A percentile compares a stretch with the other conserved stretches of the same genome.
Evolutionary conservation across 2,113 vertebrate species (phyloP).

Genomic region (Tachysurus fulvidraco): DNA sequence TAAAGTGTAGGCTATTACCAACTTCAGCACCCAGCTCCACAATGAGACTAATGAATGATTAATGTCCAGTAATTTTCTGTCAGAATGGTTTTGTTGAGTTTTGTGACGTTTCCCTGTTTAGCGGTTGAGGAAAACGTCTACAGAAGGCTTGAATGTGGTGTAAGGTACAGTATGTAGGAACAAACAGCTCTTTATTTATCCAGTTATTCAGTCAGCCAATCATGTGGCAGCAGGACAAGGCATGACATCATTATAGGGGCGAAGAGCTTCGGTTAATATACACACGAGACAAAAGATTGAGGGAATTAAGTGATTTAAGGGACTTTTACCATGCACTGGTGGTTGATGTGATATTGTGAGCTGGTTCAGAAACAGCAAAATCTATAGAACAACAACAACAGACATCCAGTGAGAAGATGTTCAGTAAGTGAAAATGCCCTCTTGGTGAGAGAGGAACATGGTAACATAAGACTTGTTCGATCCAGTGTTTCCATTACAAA

Average conservation of each 20-base stretch:
- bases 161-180: neutral
- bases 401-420: neutral
- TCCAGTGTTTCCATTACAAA: too few relatives aligned
- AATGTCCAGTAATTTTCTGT: neutral
- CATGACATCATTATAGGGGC: neutral
- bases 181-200: neutral
- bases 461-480: neutral
- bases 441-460: neutral
- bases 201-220: neutral
- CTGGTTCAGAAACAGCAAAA: too few relatives aligned
- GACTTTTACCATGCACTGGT: too few relatives aligned
- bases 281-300: too few relatives aligned
- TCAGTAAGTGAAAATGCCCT: neutral
- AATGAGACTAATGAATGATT: neutral
- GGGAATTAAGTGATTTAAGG: too few relatives aligned
- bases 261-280: neutral
- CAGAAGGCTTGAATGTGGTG: neutral
- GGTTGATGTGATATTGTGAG: too few relatives aligned
- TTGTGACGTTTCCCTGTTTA: neutral
- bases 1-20: neutral
- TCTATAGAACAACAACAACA: too few relatives aligned
- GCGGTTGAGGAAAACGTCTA: neutral
- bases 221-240: neutral
- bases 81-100: neutral
- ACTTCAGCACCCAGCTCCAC: neutral